Base-by-base conservation (phyloP, 1,140 invertebrate genomes). In the Tribolium castaneum region DNA sequence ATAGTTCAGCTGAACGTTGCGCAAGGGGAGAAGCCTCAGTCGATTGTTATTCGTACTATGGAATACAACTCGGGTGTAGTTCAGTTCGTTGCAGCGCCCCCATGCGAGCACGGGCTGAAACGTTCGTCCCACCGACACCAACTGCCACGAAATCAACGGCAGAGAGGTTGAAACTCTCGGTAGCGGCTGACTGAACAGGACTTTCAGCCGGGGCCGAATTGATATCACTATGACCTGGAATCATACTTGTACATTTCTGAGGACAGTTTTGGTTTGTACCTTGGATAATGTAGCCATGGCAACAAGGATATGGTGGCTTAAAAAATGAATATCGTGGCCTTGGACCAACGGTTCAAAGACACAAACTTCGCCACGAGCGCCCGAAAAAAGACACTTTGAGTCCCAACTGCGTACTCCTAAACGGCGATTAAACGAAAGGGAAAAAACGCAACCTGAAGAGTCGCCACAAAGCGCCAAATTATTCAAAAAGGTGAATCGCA, bases 371-470 rank as follows among this genome's bases (percentile, higher is more conserved):
- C 98, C 98, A 66, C 96, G 91, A 70, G 97, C 97, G 49, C 96
- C 96, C 70, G 96, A 97, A 87, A 98, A 98, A 12, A 98, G 87
- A 87, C 96, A 98, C 79, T 94, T 94, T 0, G 95, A 95, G 79
- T 95, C 94, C 85, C 94, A 96, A 6, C 94, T 94, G 70, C 97
- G 89, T 3, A 98, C 93, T 2, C 97, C 97, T 83, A 99, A 91
- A 5, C 95, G 92, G 74, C 97, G 89, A 80, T 95, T 97, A 83
- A 99, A 97, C 83, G 92, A 94, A 9, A 99, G 89, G 82, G 99
- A 94, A 91, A 98, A 99, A 2, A 99, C 97, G n/a, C 96, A 98
- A 1, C 98, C 98, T 10, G 97, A 97, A 76, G 96, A 98, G 86
- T 99, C 98, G 14, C 96, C 94, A 59, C 96, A 95, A 10, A 99